Evolutionary conservation across 2,113 vertebrate species (phyloP).

Genomic region (Zosterops borbonicus): DNA sequence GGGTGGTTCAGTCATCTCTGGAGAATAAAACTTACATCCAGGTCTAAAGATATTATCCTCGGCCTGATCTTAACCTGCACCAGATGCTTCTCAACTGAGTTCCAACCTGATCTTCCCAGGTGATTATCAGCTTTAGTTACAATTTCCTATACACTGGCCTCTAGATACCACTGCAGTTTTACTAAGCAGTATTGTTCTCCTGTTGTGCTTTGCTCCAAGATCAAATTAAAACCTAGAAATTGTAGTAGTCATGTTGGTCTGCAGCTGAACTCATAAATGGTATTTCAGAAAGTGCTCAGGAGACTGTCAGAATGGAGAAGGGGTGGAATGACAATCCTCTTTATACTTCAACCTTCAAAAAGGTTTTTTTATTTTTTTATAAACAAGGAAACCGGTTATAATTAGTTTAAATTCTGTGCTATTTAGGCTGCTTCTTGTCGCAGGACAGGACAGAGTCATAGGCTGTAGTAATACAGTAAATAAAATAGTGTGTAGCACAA

Average conservation of each 20-base stretch:
- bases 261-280: background rate
- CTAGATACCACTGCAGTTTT: background rate
- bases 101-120: background rate
- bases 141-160: background rate
- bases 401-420: background rate
- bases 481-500: background rate
- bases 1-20: background rate
- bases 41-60: background rate
- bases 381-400: background rate
- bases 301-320: background rate
- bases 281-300: background rate
- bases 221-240: background rate
- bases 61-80: background rate
- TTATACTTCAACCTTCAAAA: background rate
- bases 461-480: background rate
- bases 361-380: background rate
- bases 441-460: background rate
- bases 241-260: background rate
- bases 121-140: background rate
- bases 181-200: background rate
- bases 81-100: background rate
- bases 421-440: background rate
- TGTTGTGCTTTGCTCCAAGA: background rate
- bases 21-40: background rate
- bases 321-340: background rate